Evolutionary conservation across 2,888 invertebrate species (phyloP), one percentile per base, ranked within the genome.

Genomic region (Drosophila cognata): DNA sequence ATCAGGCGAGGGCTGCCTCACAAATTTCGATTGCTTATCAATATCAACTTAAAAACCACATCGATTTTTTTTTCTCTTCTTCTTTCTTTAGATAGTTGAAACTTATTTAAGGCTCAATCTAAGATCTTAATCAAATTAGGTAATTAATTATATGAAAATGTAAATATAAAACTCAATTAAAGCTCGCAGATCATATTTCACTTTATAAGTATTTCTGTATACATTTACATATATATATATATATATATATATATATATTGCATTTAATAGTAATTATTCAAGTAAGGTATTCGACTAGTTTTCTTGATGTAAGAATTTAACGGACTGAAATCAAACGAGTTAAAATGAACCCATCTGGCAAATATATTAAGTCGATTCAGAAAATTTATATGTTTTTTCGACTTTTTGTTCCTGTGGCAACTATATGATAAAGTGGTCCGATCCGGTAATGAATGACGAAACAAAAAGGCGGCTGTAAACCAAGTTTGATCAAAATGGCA

Each of bases 1-100:
- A 65, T 46, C 67, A 1, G n/a, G 35, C 70, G 71, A 74, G 78
- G 59, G 53, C 7, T n/a, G n/a, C n/a, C 16, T 2, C 11, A 11
- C 0, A 36, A 58, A 36, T 64, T 55, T 31, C 21, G 11, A 43
- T 25, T 25, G 4, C 25, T 25, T 21, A 43, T 43, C 43, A 43
- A 21, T 21, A 21, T 21, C 41, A n/a, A 4, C 18, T 6, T 2
- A 10, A 41, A 11, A 2, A 0, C 10, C n/a, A 41, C 13, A 4
- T 25, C 1, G 16, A 0, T 8, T 25, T 2, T 7, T 7, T 16
- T 18, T 38, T 18, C 38, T 18, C 33, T 33, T 33, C 3, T 10
- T 33, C 33, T 10, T 2, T 4, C 13, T 25, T 46, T 8, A 8
- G 16, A 16, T 4, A 25, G 7, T 2, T 16, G 1, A 46, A 46